phyloP scores from a whole-genome alignment of 2,888 invertebrate species.

The Nezara viridula region DNA sequence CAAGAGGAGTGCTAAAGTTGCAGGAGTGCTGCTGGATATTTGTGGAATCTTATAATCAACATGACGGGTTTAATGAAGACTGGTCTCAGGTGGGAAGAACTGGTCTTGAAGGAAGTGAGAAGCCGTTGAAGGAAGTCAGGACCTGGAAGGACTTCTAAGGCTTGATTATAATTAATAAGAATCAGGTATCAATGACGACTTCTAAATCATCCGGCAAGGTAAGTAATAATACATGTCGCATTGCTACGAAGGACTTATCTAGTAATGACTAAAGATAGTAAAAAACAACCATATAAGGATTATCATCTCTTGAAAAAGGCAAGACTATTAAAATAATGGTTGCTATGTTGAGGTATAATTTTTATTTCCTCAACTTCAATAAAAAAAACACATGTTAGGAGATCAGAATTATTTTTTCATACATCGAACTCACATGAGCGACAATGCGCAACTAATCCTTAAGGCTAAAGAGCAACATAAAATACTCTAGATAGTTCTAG shows the following conservation, averaged over 20 bases:
- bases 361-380: neutral
- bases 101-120: conserved; percentile 7
- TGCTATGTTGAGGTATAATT: neutral
- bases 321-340: neutral
- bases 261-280: neutral
- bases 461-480: too few species aligned
- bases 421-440: too few species aligned
- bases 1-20: neutral
- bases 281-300: neutral
- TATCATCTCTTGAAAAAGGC: neutral
- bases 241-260: neutral
- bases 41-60: too few species aligned
- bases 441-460: too few species aligned
- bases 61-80: neutral
- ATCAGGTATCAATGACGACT: neutral
- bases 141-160: neutral
- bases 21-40: too few species aligned
- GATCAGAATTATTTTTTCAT: too few species aligned
- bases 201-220: neutral
- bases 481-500: too few species aligned
- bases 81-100: neutral
- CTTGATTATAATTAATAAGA: neutral
- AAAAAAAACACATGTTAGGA: too few species aligned
- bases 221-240: neutral
- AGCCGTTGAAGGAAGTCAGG: neutral